Base-by-base conservation (phyloP, 2,888 invertebrate species). In the Polymixis flavicincta region DNA sequence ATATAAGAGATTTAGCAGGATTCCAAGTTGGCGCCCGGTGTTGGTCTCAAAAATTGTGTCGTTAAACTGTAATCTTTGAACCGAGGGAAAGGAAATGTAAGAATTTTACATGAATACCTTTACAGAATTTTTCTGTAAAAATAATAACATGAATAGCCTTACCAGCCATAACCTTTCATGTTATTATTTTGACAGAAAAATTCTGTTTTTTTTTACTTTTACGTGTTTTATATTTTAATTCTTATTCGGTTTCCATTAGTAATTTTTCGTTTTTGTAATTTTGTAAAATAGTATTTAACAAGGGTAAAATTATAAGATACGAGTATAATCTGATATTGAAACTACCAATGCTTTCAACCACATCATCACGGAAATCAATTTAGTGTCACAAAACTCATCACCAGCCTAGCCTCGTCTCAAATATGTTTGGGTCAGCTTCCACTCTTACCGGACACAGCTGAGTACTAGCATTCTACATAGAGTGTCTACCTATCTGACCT, bases 51-150 rank as follows among this genome's bases (percentile, higher is more conserved):
- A 84, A 84, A 86, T 76, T 74, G 65, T 71, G 71, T 74, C 74
- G 64, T 76, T 76, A 83, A 74, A 71, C 60, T 80, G 60, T 83
- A 85, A 83, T 85, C 74, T 86, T 76, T 74, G 80, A 71, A 61
- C 28, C 52, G 37, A n/a, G 28, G 55, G 42, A 54, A 55, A 52
- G 19, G 55, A 37, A 76, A 70, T 76, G 52, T 7, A 48, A 64
- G 48, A 32, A 69, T 69, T 69, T 57, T 14, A 50, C 25, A 2
- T 60, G 14, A 28, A 42, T 19, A 59, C 8, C 11, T n/a, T n/a
- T n/a, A n/a, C n/a, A n/a, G n/a, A n/a, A n/a, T n/a, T n/a, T n/a
- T n/a, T n/a, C n/a, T n/a, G n/a, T n/a, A n/a, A n/a, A n/a, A n/a
- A n/a, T n/a, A n/a, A n/a, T n/a, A n/a, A n/a, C n/a, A n/a, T n/a